Evolutionary conservation across 2,797 vertebrate species (phyloP).

Genomic region (Melanotaenia boesemani): DNA sequence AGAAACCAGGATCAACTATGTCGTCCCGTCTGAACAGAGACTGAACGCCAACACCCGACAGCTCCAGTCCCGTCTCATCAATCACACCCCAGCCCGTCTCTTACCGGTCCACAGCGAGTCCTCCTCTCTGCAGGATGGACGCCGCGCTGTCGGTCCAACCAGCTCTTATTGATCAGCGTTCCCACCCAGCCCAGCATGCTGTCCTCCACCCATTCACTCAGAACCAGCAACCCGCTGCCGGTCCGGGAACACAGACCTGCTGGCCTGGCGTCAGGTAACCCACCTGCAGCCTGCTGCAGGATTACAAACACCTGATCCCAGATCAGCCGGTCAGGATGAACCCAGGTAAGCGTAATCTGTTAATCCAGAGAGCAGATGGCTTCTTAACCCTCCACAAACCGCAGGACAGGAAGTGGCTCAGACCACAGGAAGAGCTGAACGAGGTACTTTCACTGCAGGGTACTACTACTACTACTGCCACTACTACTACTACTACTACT

Average conservation of each 20-base stretch:
- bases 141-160: constrained; percentile 45
- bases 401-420: background rate
- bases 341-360: constrained; percentile 63
- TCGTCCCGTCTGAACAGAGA: too few species aligned
- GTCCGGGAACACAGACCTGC: background rate
- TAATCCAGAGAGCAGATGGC: constrained; percentile 78
- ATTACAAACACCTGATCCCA: constrained; percentile 27
- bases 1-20: too few species aligned
- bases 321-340: constrained; percentile 35
- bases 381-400: constrained; percentile 20
- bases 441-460: too few species aligned
- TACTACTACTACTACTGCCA: background rate
- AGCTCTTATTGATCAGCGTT: constrained; percentile 65
- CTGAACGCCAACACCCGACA: too few species aligned
- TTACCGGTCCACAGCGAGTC: constrained; percentile 32
- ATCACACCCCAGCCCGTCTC: background rate
- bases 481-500: background rate
- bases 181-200: constrained; percentile 77
- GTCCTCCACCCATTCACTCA: constrained; percentile 9
- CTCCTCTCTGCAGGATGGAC: constrained; percentile 14
- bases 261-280: constrained; percentile 22
- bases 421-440: background rate
- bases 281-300: background rate
- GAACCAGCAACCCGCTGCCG: background rate
- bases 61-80: too few species aligned